Base-by-base conservation (phyloP, 2,113 vertebrate genomes). In the Diadophis punctatus region DNA sequence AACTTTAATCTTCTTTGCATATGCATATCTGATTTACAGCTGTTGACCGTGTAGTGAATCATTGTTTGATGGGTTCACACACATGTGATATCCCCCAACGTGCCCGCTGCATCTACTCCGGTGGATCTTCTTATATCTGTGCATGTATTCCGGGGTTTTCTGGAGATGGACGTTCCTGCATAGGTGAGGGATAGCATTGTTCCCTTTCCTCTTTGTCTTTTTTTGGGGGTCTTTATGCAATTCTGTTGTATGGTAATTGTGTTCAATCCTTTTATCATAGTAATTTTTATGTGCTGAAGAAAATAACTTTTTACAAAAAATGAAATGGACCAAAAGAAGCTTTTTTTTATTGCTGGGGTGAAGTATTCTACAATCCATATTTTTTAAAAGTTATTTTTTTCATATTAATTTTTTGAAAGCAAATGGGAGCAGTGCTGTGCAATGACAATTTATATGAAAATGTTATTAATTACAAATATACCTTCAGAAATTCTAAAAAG, bases 1-100 rank as follows among this genome's bases (percentile, higher is more conserved):
- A 90, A 49, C 48, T 55, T 89, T 51, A 86, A 89, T 46, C 20
- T 87, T 63, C 22, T 39, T 39, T 88, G 1, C 94, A 22, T 86
- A 68, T 93, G 8, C 51, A 2, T 87, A 0, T 95, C 34, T 89
- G 90, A 95, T 93, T 94, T 92, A 9, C 94, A 96, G 96, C 95
- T 95, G 96, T 97, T 48, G 94, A 97, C n/a, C 97, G 96, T 3
- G 96, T 95, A 0, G 63, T 98, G 48, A 97, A 99, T 93, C 97
- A 98, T 55, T 99, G 99, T 74, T 95, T 96, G 25, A 95, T 90
- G 0, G 98, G 98, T 53, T 98, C 98, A 3, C 98, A 99, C 39
- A 95, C 95, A 55, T 99, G 99, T 87, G 99, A 99, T 94, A 96
- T 98, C 87, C 97, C 98, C 1, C 98, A 99, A 95, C 98, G 98